Evolutionary conservation across 2,888 invertebrate species (phyloP), one percentile per base, ranked within the genome.

Genomic region (Mimas tiliae): DNA sequence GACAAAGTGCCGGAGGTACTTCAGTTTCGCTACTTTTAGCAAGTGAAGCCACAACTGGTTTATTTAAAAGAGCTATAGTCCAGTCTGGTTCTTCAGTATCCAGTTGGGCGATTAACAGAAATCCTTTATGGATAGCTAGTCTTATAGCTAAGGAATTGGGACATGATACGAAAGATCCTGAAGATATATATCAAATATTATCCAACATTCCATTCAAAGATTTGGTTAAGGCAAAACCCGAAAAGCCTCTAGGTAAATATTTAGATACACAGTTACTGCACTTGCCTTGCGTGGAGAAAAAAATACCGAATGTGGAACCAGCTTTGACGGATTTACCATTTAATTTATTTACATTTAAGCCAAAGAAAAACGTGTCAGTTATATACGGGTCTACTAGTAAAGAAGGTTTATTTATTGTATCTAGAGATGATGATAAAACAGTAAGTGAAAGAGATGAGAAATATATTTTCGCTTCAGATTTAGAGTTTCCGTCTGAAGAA

Each of bases 1-100:
- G 93, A 6, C 90, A 91, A 76, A 93, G 93, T 65, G 93, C 93
- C 63, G 93, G 93, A 27, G 91, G 81, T 0, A 80, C 86, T 0
- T 91, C 91, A 0, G 71, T 77, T 0, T 86, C 92, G 0, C 66
- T 91, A 21, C 71, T 93, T 12, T 42, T 90, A 66, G 84, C 86
- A 8, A 91, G 88, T 74, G 74, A 87, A 38, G 73, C 78, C 12
- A 85, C 91, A 2, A 72, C 84, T 62, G 91, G 88, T 1, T 73
- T 93, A 9, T 91, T 91, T 68, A 78, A 89, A 7, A 88, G 79
- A 80, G 91, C 83, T 0, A 93, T 93, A 27, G 68, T 90, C 11
- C 92, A 92, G 70, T 92, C 93, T 69, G 93, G 93, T 3, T 85
- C 90, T 0, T 82, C 89, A 1, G 68, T 85, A 64, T 77, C 91